phyloP scores from a whole-genome alignment of 2,888 invertebrate genomes.

The Drosophila buzzatii region DNA sequence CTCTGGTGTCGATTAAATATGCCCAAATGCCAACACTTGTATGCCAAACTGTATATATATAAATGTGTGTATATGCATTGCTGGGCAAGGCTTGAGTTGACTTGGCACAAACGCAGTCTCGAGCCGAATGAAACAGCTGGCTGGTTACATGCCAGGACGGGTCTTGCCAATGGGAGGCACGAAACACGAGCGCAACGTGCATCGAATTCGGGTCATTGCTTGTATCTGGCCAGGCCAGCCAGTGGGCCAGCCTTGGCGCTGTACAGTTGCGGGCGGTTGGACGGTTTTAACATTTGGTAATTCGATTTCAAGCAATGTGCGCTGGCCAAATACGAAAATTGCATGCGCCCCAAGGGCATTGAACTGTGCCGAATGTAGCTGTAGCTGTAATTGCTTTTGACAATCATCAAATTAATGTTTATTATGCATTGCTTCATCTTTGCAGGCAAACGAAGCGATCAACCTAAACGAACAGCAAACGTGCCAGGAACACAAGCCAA shows the following conservation, averaged over 20 bases:
- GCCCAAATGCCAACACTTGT: constrained; percentile 64
- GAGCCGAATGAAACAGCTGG: constrained; percentile 2
- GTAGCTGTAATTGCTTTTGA: constrained; percentile 34
- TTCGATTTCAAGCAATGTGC: constrained; percentile 61
- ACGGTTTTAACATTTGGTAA: constrained; percentile 66
- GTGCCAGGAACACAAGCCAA: constrained; percentile 50
- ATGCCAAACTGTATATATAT: constrained; percentile 14
- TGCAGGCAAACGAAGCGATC: constrained; percentile 46
- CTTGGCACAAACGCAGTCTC: constrained; percentile 4
- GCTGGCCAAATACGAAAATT: constrained; percentile 46
- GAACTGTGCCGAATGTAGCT: constrained; percentile 51
- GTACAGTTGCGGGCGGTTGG: constrained; percentile 25
- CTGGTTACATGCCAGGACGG: constrained; percentile 16
- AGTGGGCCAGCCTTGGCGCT: constrained; percentile 40
- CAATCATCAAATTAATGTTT: constrained; percentile 48
- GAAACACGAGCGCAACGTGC: constrained; percentile 74
- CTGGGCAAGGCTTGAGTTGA: constrained; percentile 12
- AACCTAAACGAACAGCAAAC: constrained; percentile 39
- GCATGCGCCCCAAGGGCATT: constrained; percentile 56
- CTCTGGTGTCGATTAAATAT: constrained; percentile 64
- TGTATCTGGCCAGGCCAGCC: constrained; percentile 24
- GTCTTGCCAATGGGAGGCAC: constrained; percentile 30
- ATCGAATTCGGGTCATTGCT: constrained; percentile 76
- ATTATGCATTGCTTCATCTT: constrained; percentile 44
- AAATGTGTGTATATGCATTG: constrained; percentile 8